A percentile compares a stretch with the other conserved stretches of the same genome.
phyloP scores from a whole-genome alignment of 2,113 vertebrate genomes.

The Ailuropoda melanoleuca region DNA sequence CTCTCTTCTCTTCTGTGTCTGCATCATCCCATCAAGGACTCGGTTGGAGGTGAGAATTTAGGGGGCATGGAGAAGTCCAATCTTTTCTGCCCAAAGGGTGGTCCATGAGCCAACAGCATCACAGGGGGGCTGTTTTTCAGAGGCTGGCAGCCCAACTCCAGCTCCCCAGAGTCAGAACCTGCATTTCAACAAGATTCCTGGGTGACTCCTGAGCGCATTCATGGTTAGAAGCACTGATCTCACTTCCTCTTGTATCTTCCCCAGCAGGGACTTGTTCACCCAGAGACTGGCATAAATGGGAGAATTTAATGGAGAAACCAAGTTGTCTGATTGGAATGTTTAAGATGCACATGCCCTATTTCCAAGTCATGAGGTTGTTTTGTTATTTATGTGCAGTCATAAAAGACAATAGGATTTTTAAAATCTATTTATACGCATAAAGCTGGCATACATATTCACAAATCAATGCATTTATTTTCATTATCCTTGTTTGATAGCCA shows the following conservation, averaged over 20 bases:
- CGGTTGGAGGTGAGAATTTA: neutral
- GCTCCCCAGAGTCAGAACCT: neutral
- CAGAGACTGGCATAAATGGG: constrained; percentile 36
- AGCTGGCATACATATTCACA: constrained; percentile 71
- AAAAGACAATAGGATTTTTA: constrained; percentile 77
- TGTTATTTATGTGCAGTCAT: constrained; percentile 77
- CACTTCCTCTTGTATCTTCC: neutral
- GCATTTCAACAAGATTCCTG: neutral
- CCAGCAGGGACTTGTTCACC: neutral
- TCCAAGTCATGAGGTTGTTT: constrained; percentile 76
- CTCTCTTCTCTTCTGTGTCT: neutral
- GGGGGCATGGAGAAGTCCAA: fast-evolving
- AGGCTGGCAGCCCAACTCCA: fast-evolving
- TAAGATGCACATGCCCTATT: constrained; percentile 56
- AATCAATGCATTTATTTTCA: constrained; percentile 77
- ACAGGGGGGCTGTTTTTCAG: neutral
- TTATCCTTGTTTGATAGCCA: constrained; percentile 76
- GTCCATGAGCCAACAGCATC: fast-evolving
- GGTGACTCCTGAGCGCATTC: fast-evolving
- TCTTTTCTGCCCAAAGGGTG: no score
- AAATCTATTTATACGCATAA: constrained; percentile 77
- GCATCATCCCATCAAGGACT: neutral
- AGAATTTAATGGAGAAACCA: constrained; percentile 63
- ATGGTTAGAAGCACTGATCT: neutral
- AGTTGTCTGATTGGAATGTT: constrained; percentile 42